These are phyloP conservation scores for Agrypnia vestita DNA, from an alignment of 1,140 invertebrate species.

Conservation along the genomic window DNA sequence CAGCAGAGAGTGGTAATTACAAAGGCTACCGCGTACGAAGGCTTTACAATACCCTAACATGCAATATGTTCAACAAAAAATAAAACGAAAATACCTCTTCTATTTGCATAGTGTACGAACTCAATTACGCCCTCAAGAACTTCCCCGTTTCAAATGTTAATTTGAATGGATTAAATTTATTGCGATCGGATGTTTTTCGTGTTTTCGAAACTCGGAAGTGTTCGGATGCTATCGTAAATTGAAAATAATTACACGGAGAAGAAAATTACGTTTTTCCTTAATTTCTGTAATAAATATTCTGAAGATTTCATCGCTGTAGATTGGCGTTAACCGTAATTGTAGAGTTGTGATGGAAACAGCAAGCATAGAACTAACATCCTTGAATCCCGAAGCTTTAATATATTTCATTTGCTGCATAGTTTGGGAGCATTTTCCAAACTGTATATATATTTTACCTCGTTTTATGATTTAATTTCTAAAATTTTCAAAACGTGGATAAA, in stretches of 20 bases:
- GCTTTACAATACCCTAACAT: conserved; percentile 51
- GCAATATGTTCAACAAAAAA: conserved; percentile 44
- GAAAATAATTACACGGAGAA: conserved; percentile 48
- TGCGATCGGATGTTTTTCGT: conserved; percentile 54
- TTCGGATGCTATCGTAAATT: conserved; percentile 56
- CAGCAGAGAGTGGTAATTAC: conserved; percentile 20
- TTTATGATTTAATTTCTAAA: too few species aligned
- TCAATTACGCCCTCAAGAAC: conserved; percentile 49
- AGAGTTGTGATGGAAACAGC: neutral
- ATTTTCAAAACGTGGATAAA: too few species aligned
- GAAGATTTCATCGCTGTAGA: conserved; percentile 32
- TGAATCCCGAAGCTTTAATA: too few species aligned
- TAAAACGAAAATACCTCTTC: conserved; percentile 35
- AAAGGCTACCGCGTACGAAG: conserved; percentile 33
- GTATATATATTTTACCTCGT: too few species aligned
- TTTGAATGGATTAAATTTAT: conserved; percentile 54
- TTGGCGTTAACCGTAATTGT: conserved; percentile 32
- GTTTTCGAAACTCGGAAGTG: conserved; percentile 51
- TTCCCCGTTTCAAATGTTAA: conserved; percentile 44
- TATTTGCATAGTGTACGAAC: conserved; percentile 56
- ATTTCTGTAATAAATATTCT: conserved; percentile 29
- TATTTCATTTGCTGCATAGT: too few species aligned
- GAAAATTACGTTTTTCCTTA: conserved; percentile 40
- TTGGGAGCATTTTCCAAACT: too few species aligned
- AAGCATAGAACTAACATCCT: neutral